A percentile compares a stretch with the other conserved stretches of the same genome.
These are phyloP conservation scores for Chironomus riparius DNA, from an alignment of 2,888 invertebrate genomes.

Conservation along the genomic window DNA sequence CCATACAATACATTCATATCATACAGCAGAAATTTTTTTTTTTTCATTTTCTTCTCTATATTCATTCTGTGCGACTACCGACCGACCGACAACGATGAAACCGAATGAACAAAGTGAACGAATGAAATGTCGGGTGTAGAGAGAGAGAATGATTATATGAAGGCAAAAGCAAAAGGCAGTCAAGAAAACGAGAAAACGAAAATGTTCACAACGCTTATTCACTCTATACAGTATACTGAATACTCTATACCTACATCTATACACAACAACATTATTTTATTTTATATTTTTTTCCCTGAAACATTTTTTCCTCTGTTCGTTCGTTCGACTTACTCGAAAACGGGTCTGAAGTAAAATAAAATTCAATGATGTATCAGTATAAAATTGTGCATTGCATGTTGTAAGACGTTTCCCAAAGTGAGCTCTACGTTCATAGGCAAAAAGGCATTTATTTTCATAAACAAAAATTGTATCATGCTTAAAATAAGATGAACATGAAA, in stretches of 20 bases:
- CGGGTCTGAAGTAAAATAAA: conserved; percentile 25
- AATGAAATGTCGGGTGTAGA: conserved; percentile 7
- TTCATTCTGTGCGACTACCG: not conserved
- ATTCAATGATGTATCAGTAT: conserved; percentile 27
- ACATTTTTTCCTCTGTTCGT: conserved; percentile 16
- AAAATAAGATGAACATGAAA: not conserved
- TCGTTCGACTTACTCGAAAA: conserved; percentile 10
- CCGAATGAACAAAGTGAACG: not conserved
- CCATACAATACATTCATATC: conserved; percentile 21
- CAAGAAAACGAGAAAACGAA: not conserved
- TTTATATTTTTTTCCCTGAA: conserved; percentile 11
- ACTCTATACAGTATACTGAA: not conserved
- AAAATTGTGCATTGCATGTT: conserved; percentile 27
- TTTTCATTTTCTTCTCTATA: not conserved
- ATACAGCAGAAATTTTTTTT: conserved; percentile 11
- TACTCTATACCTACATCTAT: conserved; percentile 13
- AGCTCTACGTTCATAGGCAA: conserved; percentile 6
- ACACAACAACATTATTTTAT: not conserved
- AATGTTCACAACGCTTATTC: conserved; percentile 25
- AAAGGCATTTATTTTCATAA: conserved; percentile 27
- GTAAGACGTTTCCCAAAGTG: conserved; percentile 14
- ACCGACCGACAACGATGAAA: not conserved
- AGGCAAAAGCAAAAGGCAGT: conserved; percentile 11
- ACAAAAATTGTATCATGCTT: conserved; percentile 19
- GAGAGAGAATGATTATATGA: conserved; percentile 12